Evolutionary conservation across 2,797 vertebrate genomes (phyloP), one percentile per base, ranked within the genome.

Genomic region (Notolepis coatsorum): DNA sequence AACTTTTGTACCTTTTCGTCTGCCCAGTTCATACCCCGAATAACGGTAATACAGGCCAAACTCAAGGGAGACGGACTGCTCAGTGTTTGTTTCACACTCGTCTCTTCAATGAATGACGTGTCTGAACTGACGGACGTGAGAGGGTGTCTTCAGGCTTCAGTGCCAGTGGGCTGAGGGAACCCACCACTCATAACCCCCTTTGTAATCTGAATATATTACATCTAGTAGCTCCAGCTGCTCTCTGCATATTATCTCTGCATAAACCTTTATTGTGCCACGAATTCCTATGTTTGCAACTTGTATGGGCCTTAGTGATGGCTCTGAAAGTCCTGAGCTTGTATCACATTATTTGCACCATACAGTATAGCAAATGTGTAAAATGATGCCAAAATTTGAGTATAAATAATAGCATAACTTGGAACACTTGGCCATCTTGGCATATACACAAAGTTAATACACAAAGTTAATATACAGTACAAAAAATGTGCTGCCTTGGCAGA

Each of bases 161-260:
- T 41, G 37, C 51, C 31, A 27, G 9, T 43, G 43, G 41, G 65
- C 42, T 18, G 28, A 17, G 25, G 46, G 18, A 57, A 62, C 35
- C 30, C 8, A 56, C 48, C 15, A 10, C 20, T 46, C 25, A 8
- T 20, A 20, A 15, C 28, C 31, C 24, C 3, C 49, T 46, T 54
- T 64, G 69, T 42, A 69, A 77, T 61, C 38, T 31, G 61, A 60
- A 74, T 5, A 17, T 49, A 37, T 33, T 8, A 53, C 58, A 47
- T 15, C 31, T 31, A 27, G 21, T 48, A 58, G 30, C 28, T 53
- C 35, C 15, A 30, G 18, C 49, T 46, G 59, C 60, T 74, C 63
- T 75, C 50, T 71, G 60, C 49, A 59, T 68, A 51, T 43, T 46
- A 28, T 35, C 68, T 71, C 64, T 61, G 43, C 28, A 65, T 4